phyloP scores from a whole-genome alignment of 1,140 invertebrate species.

The Neodiprion virginianus region DNA sequence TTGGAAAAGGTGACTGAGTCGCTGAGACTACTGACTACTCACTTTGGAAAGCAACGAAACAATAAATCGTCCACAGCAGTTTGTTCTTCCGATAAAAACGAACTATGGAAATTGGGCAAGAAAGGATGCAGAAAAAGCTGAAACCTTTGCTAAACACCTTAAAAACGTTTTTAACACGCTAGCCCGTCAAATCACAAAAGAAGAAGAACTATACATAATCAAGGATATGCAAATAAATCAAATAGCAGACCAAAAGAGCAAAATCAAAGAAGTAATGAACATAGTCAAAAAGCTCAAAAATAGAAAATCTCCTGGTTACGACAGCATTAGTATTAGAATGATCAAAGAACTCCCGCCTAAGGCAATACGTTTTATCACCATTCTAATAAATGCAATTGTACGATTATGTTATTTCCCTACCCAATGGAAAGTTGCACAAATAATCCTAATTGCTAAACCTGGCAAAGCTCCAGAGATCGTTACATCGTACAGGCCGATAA shows the following conservation, averaged over 20 bases:
- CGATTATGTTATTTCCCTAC: slow-evolving; percentile 28
- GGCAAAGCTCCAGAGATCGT: slow-evolving; percentile 8
- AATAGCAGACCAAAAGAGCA: slow-evolving; percentile 8
- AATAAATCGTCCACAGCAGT: slow-evolving; percentile 15
- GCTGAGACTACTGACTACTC: slow-evolving; percentile 27
- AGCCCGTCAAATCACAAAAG: background rate
- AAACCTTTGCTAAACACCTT: slow-evolving; percentile 27
- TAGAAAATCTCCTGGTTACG: slow-evolving; percentile 37
- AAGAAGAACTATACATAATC: slow-evolving; percentile 11
- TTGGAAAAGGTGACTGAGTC: slow-evolving; percentile 1
- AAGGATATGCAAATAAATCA: background rate
- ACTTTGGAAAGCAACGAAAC: slow-evolving; percentile 31
- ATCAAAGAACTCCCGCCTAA: slow-evolving; percentile 36
- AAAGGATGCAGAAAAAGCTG: slow-evolving; percentile 30
- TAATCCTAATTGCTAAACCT: slow-evolving; percentile 46
- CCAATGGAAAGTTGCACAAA: slow-evolving; percentile 45
- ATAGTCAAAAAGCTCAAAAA: slow-evolving; percentile 5
- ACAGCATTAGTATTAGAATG: slow-evolving; percentile 32
- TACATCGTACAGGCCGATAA: slow-evolving; percentile 39
- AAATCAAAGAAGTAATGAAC: slow-evolving; percentile 6
- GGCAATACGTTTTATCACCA: slow-evolving; percentile 29
- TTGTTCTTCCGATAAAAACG: too few species aligned
- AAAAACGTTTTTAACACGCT: slow-evolving; percentile 21
- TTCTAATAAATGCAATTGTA: slow-evolving; percentile 25
- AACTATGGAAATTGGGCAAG: slow-evolving; percentile 25